Evolutionary conservation across 1,140 invertebrate species (phyloP), one percentile per base, ranked within the genome.

Genomic region (Eubasilissa regina): DNA sequence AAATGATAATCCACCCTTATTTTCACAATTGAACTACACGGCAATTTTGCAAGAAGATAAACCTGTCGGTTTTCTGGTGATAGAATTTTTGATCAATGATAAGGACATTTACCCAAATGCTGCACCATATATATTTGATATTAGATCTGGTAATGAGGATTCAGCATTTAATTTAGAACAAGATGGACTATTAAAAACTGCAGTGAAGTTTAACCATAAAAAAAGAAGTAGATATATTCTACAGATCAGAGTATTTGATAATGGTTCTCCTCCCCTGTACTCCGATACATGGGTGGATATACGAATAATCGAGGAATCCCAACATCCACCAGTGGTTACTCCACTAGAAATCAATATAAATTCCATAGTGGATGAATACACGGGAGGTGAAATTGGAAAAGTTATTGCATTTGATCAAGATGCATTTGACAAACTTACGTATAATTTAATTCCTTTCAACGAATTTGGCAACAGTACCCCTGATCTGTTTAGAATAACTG

Each of bases 261-360:
- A 96, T 85, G 97, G 97, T 13, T 93, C 91, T 45, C 96, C 96
- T 12, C 93, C 95, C 0, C 87, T 97, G 0, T 96, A 92, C 84
- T 95, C 96, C 0, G 95, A 97, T 85, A 93, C 95, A 0, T 95
- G 92, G 90, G 92, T 98, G 0, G 90, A 90, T 8, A 90, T 97
- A 4, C 93, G 93, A 85, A 91, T 97, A 0, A 95, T 96, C 76
- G 96, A 98, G 89, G 96, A 98, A 87, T 97, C 95, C 44, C 94
- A 96, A 81, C 97, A 95, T 88, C 94, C 96, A 0, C 97, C 97
- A 0, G 90, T 94, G 3, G 93, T 98, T 9, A 94, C 93, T 0
- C 95, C 96, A 0, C 87, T 97, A 4, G 93, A 95, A 73, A 91
- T 98, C 4, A 92, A 92, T 58, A 91, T 98, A 6, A 96, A 95